These are phyloP conservation scores for Galbula dea DNA, from an alignment of 2,113 vertebrate genomes.

Conservation along the genomic window DNA sequence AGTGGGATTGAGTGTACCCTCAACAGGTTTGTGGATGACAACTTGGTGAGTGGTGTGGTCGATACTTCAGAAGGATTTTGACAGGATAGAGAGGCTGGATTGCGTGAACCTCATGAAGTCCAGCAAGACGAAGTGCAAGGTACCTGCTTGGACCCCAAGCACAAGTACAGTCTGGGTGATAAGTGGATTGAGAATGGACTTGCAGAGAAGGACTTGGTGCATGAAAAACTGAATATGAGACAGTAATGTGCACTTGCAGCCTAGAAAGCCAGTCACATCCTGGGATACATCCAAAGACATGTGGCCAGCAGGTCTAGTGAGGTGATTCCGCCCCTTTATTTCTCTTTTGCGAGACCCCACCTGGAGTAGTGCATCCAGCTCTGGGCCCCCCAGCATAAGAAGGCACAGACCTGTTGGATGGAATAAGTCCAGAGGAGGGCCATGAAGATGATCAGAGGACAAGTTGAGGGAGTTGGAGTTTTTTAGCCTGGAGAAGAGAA, in stretches of 20 bases:
- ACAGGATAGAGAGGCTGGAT: neutral
- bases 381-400: neutral
- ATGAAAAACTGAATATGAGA: neutral
- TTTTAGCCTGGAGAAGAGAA: neutral
- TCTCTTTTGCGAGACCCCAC: neutral
- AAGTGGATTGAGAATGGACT: neutral
- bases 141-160: neutral
- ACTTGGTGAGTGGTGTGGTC: neutral
- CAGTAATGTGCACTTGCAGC: too few relatives aligned
- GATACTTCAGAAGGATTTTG: too few relatives aligned
- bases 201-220: neutral
- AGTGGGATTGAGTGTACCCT: neutral
- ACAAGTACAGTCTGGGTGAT: neutral
- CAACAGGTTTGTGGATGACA: neutral
- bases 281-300: neutral
- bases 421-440: rapidly evolving
- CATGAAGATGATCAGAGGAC: neutral
- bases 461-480: neutral
- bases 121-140: neutral
- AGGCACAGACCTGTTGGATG: rapidly evolving
- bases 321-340: neutral
- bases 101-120: rapidly evolving
- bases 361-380: neutral
- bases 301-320: neutral
- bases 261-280: neutral